Evolutionary conservation across 2,797 vertebrate species (phyloP).

Genomic region (Sarcophilus harrisii): DNA sequence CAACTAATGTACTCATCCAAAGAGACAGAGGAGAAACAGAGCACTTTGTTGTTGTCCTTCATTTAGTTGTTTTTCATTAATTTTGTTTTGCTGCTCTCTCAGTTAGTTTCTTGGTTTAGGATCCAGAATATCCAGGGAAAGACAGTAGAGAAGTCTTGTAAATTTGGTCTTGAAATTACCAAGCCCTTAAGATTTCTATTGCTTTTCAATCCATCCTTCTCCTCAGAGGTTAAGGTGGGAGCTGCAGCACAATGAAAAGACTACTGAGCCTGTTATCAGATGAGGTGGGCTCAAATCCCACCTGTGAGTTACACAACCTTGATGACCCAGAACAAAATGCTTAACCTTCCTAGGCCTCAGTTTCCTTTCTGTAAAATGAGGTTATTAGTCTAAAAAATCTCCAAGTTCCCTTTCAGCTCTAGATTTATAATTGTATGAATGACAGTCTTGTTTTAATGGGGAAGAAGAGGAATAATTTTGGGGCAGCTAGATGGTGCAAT

Average conservation of each 20-base stretch:
- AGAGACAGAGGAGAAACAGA: background rate
- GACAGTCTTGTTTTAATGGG: background rate
- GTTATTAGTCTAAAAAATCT: background rate
- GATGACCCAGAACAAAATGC: background rate
- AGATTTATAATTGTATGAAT: background rate
- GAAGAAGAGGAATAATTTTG: background rate
- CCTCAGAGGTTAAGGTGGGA: background rate
- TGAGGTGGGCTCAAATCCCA: background rate
- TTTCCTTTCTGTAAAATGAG: background rate
- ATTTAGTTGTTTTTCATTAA: background rate
- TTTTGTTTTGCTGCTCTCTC: background rate
- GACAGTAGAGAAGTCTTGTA: background rate
- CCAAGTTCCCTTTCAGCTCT: background rate
- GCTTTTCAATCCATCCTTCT: background rate
- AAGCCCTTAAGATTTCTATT: background rate
- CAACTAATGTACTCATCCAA: background rate
- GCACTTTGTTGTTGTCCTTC: background rate
- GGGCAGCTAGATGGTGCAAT: background rate
- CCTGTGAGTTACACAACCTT: background rate
- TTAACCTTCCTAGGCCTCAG: background rate
- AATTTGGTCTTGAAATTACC: background rate
- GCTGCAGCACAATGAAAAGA: background rate
- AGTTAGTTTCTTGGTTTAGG: background rate
- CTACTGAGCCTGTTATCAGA: background rate
- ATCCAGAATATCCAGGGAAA: background rate